Base-by-base conservation (phyloP, 2,888 invertebrate genomes). In the Lithophane ornitopus region DNA sequence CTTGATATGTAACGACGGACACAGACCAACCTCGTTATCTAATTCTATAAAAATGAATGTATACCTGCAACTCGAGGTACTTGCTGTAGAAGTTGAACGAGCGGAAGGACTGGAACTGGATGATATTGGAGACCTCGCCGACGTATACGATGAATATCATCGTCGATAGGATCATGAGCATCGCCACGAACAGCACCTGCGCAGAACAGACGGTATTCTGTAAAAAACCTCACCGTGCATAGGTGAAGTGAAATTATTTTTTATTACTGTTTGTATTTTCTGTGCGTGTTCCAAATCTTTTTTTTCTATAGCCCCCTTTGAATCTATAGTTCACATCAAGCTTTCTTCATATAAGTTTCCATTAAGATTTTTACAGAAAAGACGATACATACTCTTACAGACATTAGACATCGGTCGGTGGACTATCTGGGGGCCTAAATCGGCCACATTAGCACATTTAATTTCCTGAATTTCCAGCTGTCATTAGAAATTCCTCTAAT, bases 61-160 rank as follows among this genome's bases (percentile, higher is more conserved):
- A n/a, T n/a, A 59, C 95, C 94, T 95, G 93, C 8, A 95, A 84
- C 80, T 95, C 94, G 61, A 95, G 84, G 76, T 91, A 94, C 78
- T 92, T 92, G 89, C 91, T 90, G 89, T 94, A 94, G 88, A 93
- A 95, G 76, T 90, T 90, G 87, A 94, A 94, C 3, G 92, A 92
- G 3, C 95, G 90, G 83, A 91, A 95, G 1, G 94, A 94, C 68
- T 91, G 91, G 82, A 93, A 94, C 87, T 95, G 95, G 59, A 95
- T 94, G 76, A 95, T 92, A 87, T 95, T 95, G 70, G 95, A 94
- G 84, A 95, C 93, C 86, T 95, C 95, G 3, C 95, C 95, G 56
- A 95, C 94, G 86, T 94, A 95, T 9, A 95, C 87, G 93, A 95
- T 93, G 89, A 90, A 94, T 74, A 94, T 78, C 91, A 95, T 90